Evolutionary conservation across 1,140 invertebrate species (phyloP).

Genomic region (Drosophila santomea): DNA sequence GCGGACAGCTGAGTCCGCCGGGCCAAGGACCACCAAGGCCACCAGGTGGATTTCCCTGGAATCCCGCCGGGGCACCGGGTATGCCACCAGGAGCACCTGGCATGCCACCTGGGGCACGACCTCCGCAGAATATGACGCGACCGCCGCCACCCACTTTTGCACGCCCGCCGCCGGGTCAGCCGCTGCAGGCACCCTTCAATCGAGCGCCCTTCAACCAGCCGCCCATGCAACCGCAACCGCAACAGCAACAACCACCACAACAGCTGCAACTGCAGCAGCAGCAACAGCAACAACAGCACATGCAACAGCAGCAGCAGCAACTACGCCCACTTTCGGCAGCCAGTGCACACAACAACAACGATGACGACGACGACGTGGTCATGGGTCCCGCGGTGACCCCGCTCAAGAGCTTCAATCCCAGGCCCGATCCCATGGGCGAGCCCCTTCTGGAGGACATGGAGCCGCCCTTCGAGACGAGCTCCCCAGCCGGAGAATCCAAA

Average conservation of each 20-base stretch:
- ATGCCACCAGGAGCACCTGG: constrained; percentile 50
- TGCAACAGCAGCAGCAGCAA: constrained; percentile 44
- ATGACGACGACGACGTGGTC: constrained; percentile 82
- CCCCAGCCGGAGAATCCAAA: constrained; percentile 19
- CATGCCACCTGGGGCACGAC: constrained; percentile 54
- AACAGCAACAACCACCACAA: constrained; percentile 44
- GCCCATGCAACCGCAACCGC: constrained; percentile 85
- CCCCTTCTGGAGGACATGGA: constrained; percentile 70
- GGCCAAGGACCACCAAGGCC: constrained; percentile 73
- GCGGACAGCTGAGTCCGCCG: constrained; percentile 70
- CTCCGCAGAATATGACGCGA: constrained; percentile 70
- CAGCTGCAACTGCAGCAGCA: constrained; percentile 86
- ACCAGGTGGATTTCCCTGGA: constrained; percentile 74
- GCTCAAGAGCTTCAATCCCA: constrained; percentile 57
- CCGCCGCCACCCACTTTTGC: constrained; percentile 67
- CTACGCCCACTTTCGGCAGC: constrained; percentile 64
- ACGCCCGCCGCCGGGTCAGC: constrained; percentile 66
- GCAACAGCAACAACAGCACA: constrained; percentile 26
- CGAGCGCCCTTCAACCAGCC: constrained; percentile 87
- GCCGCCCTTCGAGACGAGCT: constrained; percentile 61
- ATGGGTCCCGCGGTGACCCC: constrained; percentile 80
- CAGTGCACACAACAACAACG: constrained; percentile 60
- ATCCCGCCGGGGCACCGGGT: constrained; percentile 56
- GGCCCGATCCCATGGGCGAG: constrained; percentile 70
- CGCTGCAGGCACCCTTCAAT: constrained; percentile 57